A percentile compares a stretch with the other conserved stretches of the same genome.
Conservation (phyloP, 92 coral and sea anemone genomes). For the Phenganax marumi region DNA sequence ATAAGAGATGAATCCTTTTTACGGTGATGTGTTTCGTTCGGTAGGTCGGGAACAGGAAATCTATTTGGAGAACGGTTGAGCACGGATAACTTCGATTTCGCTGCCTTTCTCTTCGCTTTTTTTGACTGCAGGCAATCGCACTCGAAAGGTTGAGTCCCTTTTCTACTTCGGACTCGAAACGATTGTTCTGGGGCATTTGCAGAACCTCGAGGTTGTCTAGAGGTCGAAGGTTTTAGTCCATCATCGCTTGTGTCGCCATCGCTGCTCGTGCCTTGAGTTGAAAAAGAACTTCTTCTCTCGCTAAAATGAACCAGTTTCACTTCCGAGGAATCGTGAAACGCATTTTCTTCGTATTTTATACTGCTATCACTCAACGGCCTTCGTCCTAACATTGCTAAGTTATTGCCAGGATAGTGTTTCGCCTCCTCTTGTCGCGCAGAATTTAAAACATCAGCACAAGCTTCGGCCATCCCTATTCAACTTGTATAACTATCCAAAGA, state of each 20-base stretch:
- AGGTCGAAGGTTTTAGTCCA: neutral
- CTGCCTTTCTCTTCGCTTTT: constrained; percentile 32
- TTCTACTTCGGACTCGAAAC: constrained; percentile 2
- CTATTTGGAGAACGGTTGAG: neutral
- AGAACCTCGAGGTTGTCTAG: neutral
- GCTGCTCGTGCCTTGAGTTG: constrained; percentile 17
- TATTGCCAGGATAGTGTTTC: neutral
- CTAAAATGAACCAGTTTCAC: constrained; percentile 35
- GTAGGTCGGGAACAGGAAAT: neutral
- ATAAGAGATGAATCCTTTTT: constrained; percentile 12
- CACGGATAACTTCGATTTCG: constrained; percentile 5
- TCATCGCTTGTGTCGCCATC: constrained; percentile 36
- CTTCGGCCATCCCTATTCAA: constrained; percentile 20
- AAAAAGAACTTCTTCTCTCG: constrained; percentile 26
- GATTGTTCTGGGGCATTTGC: neutral
- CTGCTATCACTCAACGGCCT: constrained; percentile 40
- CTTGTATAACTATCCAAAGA: neutral
- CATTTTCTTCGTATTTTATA: constrained; percentile 41
- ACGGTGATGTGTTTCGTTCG: constrained; percentile 2
- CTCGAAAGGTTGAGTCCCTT: constrained; percentile 12
- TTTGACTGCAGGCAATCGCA: constrained; percentile 40
- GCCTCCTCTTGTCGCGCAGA: constrained; percentile 4
- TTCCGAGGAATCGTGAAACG: constrained; percentile 41
- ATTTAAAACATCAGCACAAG: constrained; percentile 12
- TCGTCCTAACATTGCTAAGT: neutral